A percentile compares a stretch with the other conserved stretches of the same genome.
Evolutionary conservation across 2,797 vertebrate species (phyloP).

Genomic region (Sebastes diploproa): DNA sequence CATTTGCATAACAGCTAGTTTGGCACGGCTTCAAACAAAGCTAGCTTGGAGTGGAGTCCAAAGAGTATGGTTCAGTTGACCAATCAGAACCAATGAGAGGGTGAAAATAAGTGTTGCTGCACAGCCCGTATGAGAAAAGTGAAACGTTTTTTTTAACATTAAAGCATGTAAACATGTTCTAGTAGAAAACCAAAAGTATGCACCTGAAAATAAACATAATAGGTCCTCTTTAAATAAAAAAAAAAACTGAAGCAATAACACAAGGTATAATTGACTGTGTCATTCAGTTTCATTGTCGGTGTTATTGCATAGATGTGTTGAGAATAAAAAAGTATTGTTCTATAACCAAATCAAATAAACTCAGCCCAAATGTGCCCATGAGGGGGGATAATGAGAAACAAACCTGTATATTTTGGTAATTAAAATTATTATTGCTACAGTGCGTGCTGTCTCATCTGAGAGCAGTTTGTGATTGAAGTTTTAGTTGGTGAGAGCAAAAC

Average conservation of each 20-base stretch:
- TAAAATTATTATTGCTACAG: slow-evolving; percentile 40
- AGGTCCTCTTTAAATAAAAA: neutral
- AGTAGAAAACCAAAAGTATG: too few relatives aligned
- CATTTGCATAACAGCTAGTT: too few relatives aligned
- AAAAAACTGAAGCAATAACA: neutral
- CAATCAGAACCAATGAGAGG: too few relatives aligned
- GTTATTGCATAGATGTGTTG: neutral
- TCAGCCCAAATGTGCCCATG: neutral
- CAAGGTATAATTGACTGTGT: neutral
- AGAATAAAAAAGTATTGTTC: slow-evolving; percentile 9
- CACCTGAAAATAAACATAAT: too few relatives aligned
- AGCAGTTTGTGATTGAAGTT: slow-evolving; percentile 44
- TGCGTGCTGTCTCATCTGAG: slow-evolving; percentile 33
- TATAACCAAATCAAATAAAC: slow-evolving; percentile 16
- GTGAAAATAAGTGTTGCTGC: too few relatives aligned
- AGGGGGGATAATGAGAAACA: slow-evolving; percentile 10
- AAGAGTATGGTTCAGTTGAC: too few relatives aligned
- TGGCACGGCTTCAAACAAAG: too few relatives aligned
- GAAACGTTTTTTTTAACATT: too few relatives aligned
- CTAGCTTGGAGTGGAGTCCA: too few relatives aligned
- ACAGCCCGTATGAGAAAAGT: too few relatives aligned
- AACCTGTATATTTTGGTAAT: slow-evolving; percentile 32
- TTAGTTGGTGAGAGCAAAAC: slow-evolving; percentile 34
- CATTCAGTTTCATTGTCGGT: neutral
- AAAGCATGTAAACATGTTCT: too few relatives aligned